These are phyloP conservation scores for Eublepharis macularius DNA, from an alignment of 2,113 vertebrate genomes.

Conservation along the genomic window DNA sequence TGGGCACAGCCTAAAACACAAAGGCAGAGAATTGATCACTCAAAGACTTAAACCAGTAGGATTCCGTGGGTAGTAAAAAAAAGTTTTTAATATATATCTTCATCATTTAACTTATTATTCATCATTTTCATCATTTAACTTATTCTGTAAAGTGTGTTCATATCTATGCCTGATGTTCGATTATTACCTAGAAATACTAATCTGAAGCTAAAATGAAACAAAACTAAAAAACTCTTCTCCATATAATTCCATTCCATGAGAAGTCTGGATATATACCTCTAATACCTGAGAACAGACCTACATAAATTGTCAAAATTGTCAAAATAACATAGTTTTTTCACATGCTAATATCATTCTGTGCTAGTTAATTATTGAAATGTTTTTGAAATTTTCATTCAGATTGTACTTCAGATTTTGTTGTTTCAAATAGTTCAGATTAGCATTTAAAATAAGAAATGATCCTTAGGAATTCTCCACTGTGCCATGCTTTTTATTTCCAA, in stretches of 20 bases:
- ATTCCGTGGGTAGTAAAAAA: conserved; percentile 25
- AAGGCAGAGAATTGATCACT: conserved; percentile 11
- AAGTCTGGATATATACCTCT: background rate
- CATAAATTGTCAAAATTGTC: too few species aligned
- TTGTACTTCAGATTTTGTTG: too few species aligned
- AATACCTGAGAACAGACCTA: too few species aligned
- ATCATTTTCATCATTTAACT: background rate
- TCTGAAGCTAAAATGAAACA: background rate
- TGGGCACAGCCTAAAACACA: conserved; percentile 21
- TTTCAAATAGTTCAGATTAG: too few species aligned
- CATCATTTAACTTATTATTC: background rate
- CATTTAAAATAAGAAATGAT: too few species aligned
- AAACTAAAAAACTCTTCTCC: background rate
- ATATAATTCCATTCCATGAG: background rate
- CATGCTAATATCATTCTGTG: background rate
- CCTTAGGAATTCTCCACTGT: too few species aligned
- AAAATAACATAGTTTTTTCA: background rate
- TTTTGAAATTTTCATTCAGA: too few species aligned
- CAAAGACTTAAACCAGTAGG: conserved; percentile 12
- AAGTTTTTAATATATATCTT: too few species aligned
- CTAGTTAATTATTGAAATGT: too few species aligned
- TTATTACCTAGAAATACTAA: background rate
- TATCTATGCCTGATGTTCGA: background rate
- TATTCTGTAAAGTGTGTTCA: background rate
- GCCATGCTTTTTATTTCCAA: too few species aligned